A percentile compares a stretch with the other conserved stretches of the same genome.
Conservation (phyloP, 2,797 vertebrate species). For the Platyrinchus mystaceus region DNA sequence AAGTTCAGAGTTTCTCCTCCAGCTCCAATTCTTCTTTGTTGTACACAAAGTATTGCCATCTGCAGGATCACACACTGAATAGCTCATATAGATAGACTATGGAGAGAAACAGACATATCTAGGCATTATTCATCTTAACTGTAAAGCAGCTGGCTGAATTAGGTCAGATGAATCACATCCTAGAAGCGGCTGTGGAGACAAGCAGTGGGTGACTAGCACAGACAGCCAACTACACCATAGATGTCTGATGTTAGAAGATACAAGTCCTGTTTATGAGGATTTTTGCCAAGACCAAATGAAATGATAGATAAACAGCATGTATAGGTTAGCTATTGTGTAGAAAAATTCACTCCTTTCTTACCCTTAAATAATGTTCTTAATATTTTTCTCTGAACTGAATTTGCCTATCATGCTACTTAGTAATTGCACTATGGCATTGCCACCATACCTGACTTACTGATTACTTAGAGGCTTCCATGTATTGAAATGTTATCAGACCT, state of each 20-base stretch:
- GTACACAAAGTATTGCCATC: neutral
- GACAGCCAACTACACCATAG: neutral
- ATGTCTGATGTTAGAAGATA: neutral
- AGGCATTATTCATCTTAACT: neutral
- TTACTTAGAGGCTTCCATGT: neutral
- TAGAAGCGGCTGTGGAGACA: neutral
- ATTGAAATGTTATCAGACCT: neutral
- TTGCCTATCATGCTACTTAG: neutral
- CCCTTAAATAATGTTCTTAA: neutral
- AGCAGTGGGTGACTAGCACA: neutral
- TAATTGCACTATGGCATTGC: neutral
- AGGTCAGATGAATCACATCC: conserved; percentile 26
- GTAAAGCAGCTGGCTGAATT: neutral
- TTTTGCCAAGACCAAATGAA: neutral
- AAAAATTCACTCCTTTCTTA: neutral
- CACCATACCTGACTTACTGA: neutral
- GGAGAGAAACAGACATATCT: neutral
- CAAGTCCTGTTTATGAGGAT: neutral
- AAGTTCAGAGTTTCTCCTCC: neutral
- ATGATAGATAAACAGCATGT: neutral
- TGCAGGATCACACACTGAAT: neutral
- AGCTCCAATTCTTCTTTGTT: neutral
- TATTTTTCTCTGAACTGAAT: neutral
- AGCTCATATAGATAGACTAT: neutral
- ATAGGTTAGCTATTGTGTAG: neutral